phyloP scores from a whole-genome alignment of 2,888 invertebrate species.

The Callosobruchus maculatus region DNA sequence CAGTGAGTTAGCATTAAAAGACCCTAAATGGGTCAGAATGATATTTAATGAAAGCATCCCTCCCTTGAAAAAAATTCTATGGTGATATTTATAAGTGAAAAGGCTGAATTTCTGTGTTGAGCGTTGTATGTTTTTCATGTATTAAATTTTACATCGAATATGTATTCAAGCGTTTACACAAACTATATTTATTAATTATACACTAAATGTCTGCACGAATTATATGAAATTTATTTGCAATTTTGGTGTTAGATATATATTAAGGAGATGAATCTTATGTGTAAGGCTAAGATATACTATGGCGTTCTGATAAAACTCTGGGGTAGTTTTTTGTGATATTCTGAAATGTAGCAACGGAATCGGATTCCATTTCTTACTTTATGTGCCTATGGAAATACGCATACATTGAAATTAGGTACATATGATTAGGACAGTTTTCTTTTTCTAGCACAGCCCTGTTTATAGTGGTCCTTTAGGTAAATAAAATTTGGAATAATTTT shows the following conservation, averaged over 20 bases:
- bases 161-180: background rate
- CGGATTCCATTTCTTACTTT: too few species aligned
- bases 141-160: background rate
- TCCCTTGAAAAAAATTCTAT: background rate
- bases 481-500: too few species aligned
- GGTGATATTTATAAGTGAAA: constrained; percentile 2
- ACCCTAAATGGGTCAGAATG: background rate
- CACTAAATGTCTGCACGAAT: background rate
- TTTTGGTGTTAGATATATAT: background rate
- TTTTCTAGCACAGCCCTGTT: too few species aligned
- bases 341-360: too few species aligned
- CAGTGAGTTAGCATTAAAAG: background rate
- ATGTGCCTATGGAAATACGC: too few species aligned
- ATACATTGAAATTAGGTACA: too few species aligned
- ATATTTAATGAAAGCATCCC: background rate
- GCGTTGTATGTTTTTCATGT: background rate
- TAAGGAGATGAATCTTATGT: background rate
- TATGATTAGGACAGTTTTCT: too few species aligned
- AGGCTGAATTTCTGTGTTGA: constrained; percentile 1
- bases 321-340: background rate
- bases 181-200: background rate
- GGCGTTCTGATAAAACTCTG: background rate
- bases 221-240: background rate
- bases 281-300: background rate
- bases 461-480: too few species aligned